phyloP scores from a whole-genome alignment of 2,113 vertebrate genomes.

The Brachionichthys hirsutus region DNA sequence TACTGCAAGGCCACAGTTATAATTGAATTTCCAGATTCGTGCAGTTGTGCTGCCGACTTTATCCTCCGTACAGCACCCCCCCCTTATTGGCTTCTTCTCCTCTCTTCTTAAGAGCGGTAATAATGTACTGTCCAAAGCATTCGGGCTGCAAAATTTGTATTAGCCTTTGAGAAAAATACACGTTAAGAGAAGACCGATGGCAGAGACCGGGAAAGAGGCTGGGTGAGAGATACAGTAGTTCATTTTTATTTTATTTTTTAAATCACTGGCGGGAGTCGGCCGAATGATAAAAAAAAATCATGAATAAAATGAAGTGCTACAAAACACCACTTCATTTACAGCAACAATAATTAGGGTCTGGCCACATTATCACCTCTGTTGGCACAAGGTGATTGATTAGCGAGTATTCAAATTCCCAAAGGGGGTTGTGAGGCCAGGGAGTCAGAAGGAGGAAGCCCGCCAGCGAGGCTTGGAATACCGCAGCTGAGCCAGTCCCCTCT shows the following conservation, averaged over 20 bases:
- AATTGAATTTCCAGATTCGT: constrained; percentile 75
- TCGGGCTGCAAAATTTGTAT: constrained; percentile 60
- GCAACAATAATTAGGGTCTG: constrained; percentile 67
- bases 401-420: constrained; percentile 59
- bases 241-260: too few relatives aligned
- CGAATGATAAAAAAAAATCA: constrained; percentile 25
- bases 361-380: constrained; percentile 60
- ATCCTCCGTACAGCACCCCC: constrained; percentile 23
- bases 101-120: constrained; percentile 60
- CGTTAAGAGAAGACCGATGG: constrained; percentile 24
- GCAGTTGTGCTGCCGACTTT: constrained; percentile 30
- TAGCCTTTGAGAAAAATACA: constrained; percentile 47
- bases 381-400: constrained; percentile 69
- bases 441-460: constrained; percentile 38
- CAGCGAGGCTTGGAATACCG: constrained; percentile 29
- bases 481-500: constrained; percentile 22
- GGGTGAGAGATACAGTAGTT: constrained; percentile 4
- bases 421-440: constrained; percentile 48
- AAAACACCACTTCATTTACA: constrained; percentile 65
- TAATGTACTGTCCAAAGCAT: constrained; percentile 65
- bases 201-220: neutral
- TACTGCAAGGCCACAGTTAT: constrained; percentile 71
- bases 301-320: constrained; percentile 51
- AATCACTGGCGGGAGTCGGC: neutral
- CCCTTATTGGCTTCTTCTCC: constrained; percentile 31